These are phyloP conservation scores for Myopa testacea DNA, from an alignment of 2,888 invertebrate species.

Conservation along the genomic window DNA sequence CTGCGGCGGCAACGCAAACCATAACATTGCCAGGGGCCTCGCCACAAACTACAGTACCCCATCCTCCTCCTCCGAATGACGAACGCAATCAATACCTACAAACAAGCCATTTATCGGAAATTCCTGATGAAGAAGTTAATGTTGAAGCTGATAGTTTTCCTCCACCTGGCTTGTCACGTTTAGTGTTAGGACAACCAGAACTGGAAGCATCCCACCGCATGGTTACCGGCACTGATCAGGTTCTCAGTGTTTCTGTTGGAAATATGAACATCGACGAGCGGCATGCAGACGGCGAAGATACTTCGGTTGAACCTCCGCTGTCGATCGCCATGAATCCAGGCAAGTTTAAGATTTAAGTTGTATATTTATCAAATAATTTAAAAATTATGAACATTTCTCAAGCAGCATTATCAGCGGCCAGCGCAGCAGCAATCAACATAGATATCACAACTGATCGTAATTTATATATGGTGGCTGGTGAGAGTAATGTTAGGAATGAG, in stretches of 20 bases:
- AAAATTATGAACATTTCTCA: background rate
- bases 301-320: slow-evolving; percentile 55
- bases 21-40: slow-evolving; percentile 37
- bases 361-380: background rate
- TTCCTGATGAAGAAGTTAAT: slow-evolving; percentile 56
- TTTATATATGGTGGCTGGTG: slow-evolving; percentile 62
- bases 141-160: slow-evolving; percentile 70
- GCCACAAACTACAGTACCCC: slow-evolving; percentile 11
- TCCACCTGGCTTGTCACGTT: slow-evolving; percentile 75
- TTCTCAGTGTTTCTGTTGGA: slow-evolving; percentile 64
- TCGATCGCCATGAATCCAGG: slow-evolving; percentile 35
- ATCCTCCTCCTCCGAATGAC: slow-evolving; percentile 70
- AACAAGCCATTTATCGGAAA: slow-evolving; percentile 78
- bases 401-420: slow-evolving; percentile 30
- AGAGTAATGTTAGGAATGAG: slow-evolving; percentile 54
- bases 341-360: background rate
- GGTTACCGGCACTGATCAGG: slow-evolving; percentile 67
- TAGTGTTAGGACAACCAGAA: slow-evolving; percentile 78
- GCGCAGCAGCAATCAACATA: slow-evolving; percentile 42
- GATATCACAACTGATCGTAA: slow-evolving; percentile 58
- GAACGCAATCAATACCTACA: slow-evolving; percentile 83
- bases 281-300: slow-evolving; percentile 69
- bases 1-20: slow-evolving; percentile 49
- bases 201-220: slow-evolving; percentile 67
- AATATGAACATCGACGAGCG: slow-evolving; percentile 67